Evolutionary conservation across 2,113 vertebrate genomes (phyloP).

Genomic region (Pipra filicauda): DNA sequence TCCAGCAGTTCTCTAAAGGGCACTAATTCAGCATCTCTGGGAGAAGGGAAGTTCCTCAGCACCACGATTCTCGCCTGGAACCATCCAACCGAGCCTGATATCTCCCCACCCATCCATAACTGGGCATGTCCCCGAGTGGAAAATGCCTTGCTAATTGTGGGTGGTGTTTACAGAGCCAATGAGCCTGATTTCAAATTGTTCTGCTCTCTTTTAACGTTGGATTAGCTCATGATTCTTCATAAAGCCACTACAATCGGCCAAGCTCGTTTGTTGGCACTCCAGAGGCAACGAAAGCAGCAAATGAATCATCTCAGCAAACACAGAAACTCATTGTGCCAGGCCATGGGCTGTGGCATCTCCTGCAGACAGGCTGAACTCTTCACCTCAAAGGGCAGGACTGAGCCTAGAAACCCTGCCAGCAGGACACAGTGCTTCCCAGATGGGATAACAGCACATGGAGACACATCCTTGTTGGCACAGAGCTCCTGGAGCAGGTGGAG

Average conservation of each 20-base stretch:
- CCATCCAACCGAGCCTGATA: not conserved
- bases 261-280: not conserved
- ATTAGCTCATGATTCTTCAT: not conserved
- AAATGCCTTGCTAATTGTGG: not conserved
- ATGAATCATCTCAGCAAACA: not conserved
- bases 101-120: not conserved
- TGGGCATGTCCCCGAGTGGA: not conserved
- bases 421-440: not conserved
- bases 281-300: not conserved
- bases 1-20: constrained; percentile 34
- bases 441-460: not conserved
- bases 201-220: not conserved
- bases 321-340: not conserved
- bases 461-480: not conserved
- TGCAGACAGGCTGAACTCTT: not conserved
- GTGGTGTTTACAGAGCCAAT: constrained; percentile 5
- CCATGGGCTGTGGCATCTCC: not conserved
- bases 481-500: not conserved
- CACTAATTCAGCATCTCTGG: not conserved
- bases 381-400: not conserved
- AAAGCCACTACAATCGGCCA: not conserved
- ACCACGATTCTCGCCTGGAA: not conserved
- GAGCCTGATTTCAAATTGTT: not conserved
- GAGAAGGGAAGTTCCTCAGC: not conserved
- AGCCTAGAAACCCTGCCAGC: not conserved